Conservation (phyloP, 2,797 vertebrate genomes). For the Valencia hispanica region DNA sequence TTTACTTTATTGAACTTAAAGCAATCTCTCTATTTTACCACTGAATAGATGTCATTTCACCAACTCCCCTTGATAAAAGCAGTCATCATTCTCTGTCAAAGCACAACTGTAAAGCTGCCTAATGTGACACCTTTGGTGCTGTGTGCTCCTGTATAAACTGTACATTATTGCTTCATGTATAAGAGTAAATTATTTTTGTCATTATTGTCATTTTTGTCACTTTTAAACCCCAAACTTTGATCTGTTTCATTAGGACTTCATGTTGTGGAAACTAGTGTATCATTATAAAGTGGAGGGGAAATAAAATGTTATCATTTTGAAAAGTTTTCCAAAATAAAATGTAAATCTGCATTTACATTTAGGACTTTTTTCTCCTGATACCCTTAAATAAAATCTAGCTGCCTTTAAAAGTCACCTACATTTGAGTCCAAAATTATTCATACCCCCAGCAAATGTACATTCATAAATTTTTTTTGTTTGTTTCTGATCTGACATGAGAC, state of each 20-base stretch:
- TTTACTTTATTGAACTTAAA: slow-evolving; percentile 53
- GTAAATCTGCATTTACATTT: background rate
- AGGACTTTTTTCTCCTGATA: background rate
- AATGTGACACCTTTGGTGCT: slow-evolving; percentile 51
- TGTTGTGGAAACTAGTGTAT: background rate
- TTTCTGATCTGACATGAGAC: background rate
- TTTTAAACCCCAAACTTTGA: background rate
- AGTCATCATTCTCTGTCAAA: slow-evolving; percentile 61
- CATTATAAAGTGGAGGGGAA: background rate
- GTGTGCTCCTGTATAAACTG: slow-evolving; percentile 42
- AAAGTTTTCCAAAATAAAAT: background rate
- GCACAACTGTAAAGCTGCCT: slow-evolving; percentile 44
- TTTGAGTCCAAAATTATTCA: background rate
- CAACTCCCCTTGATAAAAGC: slow-evolving; percentile 42
- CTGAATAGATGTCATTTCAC: slow-evolving; percentile 56
- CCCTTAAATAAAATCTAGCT: background rate
- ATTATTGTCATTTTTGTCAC: too few species aligned
- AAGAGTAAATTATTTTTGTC: slow-evolving; percentile 28
- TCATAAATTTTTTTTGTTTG: background rate
- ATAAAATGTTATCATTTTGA: background rate
- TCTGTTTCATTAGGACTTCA: background rate
- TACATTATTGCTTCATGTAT: slow-evolving; percentile 27
- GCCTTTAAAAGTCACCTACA: background rate
- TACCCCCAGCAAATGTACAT: background rate
- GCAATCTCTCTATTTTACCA: slow-evolving; percentile 45